Base-by-base conservation (phyloP, 2,888 invertebrate species). In the Scaptomyza polygonia region DNA sequence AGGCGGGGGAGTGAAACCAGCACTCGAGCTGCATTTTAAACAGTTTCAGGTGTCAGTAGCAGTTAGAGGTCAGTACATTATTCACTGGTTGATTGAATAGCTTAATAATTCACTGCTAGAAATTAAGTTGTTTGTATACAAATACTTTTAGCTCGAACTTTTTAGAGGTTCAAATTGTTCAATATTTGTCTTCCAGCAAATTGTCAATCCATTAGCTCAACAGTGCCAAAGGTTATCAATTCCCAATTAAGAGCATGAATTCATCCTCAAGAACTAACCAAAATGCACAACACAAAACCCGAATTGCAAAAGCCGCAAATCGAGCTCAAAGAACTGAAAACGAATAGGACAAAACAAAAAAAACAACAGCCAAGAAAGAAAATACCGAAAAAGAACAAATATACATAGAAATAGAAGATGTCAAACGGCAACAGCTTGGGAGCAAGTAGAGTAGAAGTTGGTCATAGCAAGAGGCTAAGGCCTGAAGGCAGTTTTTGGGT, bases 401-500 rank as follows among this genome's bases (percentile, higher is more conserved):
- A n/a, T n/a, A n/a, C 8, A 39, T 9, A 40, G 36, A 36, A 21
- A 30, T 12, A n/a, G 14, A 36, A 49, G 34, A 34, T 14, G 11
- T 12, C 25, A 36, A 36, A 14, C 25, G 11, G 25, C 5, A 49
- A 4, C 11, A 49, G 36, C 18, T n/a, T n/a, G 32, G 25, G 9
- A 42, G 21, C 9, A 16, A 51, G 39, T 5, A 7, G n/a, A 16
- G 12, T n/a, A 8, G n/a, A 25, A 16, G 39, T 25, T 36, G 30
- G 18, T 4, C 32, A 14, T 32, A 18, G 16, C 16, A 53, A 18
- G 12, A 12, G 61, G 30, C 16, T 14, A 16, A 0, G 1, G 54
- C 36, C 83, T 71, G 59, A 48, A 78, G 76, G 72, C 77, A 59
- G 72, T 61, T 68, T 68, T 67, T 53, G 58, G 58, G 67, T 67